phyloP scores from a whole-genome alignment of 2,797 vertebrate species.

The Kryptopterus vitreolus region DNA sequence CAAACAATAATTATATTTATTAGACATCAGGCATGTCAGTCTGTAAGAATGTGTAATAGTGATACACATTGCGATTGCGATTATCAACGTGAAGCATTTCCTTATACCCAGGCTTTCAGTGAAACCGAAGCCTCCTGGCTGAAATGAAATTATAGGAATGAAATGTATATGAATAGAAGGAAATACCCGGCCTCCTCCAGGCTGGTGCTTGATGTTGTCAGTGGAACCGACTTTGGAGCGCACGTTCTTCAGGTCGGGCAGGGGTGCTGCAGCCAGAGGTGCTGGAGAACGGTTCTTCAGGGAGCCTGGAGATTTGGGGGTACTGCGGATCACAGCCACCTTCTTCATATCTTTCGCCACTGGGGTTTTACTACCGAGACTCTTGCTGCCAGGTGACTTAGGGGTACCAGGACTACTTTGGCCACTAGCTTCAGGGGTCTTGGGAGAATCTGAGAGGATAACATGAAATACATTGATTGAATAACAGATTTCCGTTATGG shows the following conservation, averaged over 20 bases:
- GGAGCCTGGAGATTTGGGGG: constrained; percentile 90
- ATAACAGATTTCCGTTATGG: neutral
- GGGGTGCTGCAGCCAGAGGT: constrained; percentile 67
- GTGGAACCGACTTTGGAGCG: constrained; percentile 93
- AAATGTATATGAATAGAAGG: neutral
- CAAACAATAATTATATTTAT: neutral
- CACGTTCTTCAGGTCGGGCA: constrained; percentile 92
- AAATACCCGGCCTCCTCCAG: constrained; percentile 91
- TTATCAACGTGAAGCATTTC: neutral
- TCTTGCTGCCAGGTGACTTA: constrained; percentile 86
- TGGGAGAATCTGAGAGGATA: constrained; percentile 70
- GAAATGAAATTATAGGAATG: neutral
- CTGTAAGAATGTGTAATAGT: neutral
- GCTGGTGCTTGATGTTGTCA: constrained; percentile 94
- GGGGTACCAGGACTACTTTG: constrained; percentile 92
- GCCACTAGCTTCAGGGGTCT: constrained; percentile 85
- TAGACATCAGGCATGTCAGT: neutral
- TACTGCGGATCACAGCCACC: constrained; percentile 90
- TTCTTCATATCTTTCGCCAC: constrained; percentile 90
- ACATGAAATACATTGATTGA: neutral
- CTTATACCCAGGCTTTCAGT: neutral
- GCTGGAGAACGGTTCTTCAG: constrained; percentile 84
- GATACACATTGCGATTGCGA: too few relatives aligned
- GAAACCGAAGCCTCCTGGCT: neutral
- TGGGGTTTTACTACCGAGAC: constrained; percentile 76